Evolutionary conservation across 2,797 vertebrate species (phyloP).

Genomic region (Tapera naevia): DNA sequence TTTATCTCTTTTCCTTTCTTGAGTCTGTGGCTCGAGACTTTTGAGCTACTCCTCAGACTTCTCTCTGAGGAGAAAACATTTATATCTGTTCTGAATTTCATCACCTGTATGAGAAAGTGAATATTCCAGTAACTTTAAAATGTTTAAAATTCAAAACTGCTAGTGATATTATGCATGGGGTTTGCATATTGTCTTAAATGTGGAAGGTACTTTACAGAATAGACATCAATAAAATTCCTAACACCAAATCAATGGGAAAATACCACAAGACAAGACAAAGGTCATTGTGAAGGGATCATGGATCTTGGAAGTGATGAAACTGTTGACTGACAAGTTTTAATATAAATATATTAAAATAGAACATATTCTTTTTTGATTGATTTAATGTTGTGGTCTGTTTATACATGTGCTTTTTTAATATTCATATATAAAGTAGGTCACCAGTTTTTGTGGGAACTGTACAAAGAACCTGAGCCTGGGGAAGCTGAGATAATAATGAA

Average conservation of each 20-base stretch:
- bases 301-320: background rate
- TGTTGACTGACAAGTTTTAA: background rate
- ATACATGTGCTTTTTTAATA: background rate
- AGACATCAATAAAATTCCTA: background rate
- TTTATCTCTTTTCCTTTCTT: background rate
- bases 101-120: background rate
- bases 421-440: background rate
- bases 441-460: background rate
- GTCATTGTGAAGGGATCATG: rapidly evolving
- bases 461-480: background rate
- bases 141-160: background rate
- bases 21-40: background rate
- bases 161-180: background rate
- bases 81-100: background rate
- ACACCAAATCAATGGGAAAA: background rate
- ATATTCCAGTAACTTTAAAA: background rate
- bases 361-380: background rate
- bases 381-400: background rate
- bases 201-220: background rate
- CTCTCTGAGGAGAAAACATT: background rate
- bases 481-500: background rate
- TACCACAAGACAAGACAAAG: background rate
- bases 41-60: background rate
- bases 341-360: background rate
- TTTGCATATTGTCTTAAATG: background rate